These are phyloP conservation scores for Colostygia pectinataria DNA, from an alignment of 2,888 invertebrate genomes.

Conservation along the genomic window DNA sequence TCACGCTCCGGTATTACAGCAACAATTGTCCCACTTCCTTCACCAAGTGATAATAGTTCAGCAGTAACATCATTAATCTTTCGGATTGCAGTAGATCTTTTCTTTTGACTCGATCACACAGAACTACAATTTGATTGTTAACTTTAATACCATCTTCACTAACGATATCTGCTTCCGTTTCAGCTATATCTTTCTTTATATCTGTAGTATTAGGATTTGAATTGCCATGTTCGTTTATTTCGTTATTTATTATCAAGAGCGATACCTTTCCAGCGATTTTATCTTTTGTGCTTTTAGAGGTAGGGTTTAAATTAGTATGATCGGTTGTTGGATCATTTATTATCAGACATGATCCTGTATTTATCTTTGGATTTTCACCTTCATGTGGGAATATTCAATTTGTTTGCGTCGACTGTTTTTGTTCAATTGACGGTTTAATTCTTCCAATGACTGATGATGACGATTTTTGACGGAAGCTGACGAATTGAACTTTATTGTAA, in stretches of 20 bases:
- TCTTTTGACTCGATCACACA: conserved; percentile 68
- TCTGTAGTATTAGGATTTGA: conserved; percentile 3
- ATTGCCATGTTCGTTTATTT: conserved; percentile 12
- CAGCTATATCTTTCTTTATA: conserved; percentile 28
- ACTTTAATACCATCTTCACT: conserved; percentile 59
- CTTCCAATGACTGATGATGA: conserved; percentile 71
- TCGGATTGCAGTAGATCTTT: conserved; percentile 67
- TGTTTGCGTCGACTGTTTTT: conserved; percentile 79
- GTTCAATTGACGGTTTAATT: conserved; percentile 78
- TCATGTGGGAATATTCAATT: conserved; percentile 81
- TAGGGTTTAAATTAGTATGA: conserved; percentile 44
- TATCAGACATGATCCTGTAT: conserved; percentile 65
- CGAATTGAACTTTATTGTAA: conserved; percentile 39
- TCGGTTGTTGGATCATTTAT: conserved; percentile 60
- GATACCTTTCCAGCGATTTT: conserved; percentile 33
- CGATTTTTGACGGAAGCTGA: conserved; percentile 59
- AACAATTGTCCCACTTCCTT: conserved; percentile 69
- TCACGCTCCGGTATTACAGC: conserved; percentile 57
- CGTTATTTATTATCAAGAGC: conserved; percentile 13
- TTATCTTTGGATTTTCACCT: conserved; percentile 81
- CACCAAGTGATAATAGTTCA: conserved; percentile 68
- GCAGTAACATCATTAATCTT: conserved; percentile 78
- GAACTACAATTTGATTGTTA: conserved; percentile 72
- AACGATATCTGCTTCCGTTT: conserved; percentile 49
- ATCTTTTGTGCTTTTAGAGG: conserved; percentile 31